Evolutionary conservation across 2,888 invertebrate species (phyloP).

Genomic region (Anarsia innoxiella): DNA sequence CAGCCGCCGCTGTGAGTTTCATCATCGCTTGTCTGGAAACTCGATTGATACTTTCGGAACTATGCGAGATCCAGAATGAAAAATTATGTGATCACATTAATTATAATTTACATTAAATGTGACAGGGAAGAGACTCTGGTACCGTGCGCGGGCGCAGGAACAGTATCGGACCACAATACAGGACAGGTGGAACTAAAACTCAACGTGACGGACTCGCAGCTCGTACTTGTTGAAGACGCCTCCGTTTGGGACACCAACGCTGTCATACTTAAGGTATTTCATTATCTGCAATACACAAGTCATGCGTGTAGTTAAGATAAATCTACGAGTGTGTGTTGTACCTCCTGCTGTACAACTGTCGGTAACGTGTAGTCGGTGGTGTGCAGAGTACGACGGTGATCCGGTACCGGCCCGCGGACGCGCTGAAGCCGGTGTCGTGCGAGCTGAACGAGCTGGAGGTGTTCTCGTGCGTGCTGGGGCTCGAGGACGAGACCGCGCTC

Average conservation of each 20-base stretch:
- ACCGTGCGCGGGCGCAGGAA: slow-evolving; percentile 6
- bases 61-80: no score
- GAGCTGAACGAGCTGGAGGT: slow-evolving; percentile 93
- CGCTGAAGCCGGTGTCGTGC: slow-evolving; percentile 86
- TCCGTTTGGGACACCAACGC: slow-evolving; percentile 93
- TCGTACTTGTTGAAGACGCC: slow-evolving; percentile 94
- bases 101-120: not conserved
- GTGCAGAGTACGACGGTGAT: slow-evolving; percentile 90
- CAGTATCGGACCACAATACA: slow-evolving; percentile 12
- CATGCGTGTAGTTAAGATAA: not conserved
- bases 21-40: no score
- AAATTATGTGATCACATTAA: not conserved
- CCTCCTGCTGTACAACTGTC: not conserved
- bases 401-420: slow-evolving; percentile 82
- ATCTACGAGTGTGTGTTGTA: not conserved
- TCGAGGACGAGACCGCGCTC: slow-evolving; percentile 94
- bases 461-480: slow-evolving; percentile 92
- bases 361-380: no score
- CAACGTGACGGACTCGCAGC: slow-evolving; percentile 96
- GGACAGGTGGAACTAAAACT: slow-evolving; percentile 87
- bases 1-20: slow-evolving; percentile 35
- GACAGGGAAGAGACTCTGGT: not conserved
- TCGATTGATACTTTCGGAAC: no score
- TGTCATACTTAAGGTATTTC: slow-evolving; percentile 90
- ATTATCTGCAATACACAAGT: not conserved